Percentiles rank a stretch among this genome's conserved stretches.
Evolutionary conservation across 2,113 vertebrate genomes (phyloP).

Genomic region (Myodes glareolus): DNA sequence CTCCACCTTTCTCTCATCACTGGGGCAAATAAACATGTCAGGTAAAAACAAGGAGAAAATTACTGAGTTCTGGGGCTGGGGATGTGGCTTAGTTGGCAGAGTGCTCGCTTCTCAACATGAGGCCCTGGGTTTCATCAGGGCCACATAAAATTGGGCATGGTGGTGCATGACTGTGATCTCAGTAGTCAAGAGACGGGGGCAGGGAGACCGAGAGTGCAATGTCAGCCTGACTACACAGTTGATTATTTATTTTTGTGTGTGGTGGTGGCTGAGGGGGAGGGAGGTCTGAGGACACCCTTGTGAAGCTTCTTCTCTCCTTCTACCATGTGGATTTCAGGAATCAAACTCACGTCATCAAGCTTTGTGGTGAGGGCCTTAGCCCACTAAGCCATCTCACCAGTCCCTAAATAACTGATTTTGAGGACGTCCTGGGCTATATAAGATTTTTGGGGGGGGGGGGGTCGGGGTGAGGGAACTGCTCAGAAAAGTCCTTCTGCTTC

Average conservation of each 20-base stretch:
- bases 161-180: neutral
- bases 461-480: too few relatives aligned
- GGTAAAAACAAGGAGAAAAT: neutral
- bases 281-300: neutral
- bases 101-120: neutral
- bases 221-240: neutral
- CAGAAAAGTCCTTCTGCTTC: neutral
- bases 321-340: neutral
- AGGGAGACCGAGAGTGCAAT: neutral
- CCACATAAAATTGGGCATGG: neutral
- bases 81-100: neutral
- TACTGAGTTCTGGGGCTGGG: neutral
- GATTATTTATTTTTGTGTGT: neutral
- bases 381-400: neutral
- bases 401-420: neutral
- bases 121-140: neutral
- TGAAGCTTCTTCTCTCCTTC: neutral
- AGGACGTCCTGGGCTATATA: neutral
- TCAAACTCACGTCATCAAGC: neutral
- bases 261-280: too few relatives aligned
- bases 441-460: too few relatives aligned
- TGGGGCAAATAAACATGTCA: constrained; percentile 47
- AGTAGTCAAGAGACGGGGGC: neutral
- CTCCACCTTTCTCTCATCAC: neutral
- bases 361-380: neutral